Evolutionary conservation across 2,888 invertebrate species (phyloP).

Genomic region (Adela reaumurella): DNA sequence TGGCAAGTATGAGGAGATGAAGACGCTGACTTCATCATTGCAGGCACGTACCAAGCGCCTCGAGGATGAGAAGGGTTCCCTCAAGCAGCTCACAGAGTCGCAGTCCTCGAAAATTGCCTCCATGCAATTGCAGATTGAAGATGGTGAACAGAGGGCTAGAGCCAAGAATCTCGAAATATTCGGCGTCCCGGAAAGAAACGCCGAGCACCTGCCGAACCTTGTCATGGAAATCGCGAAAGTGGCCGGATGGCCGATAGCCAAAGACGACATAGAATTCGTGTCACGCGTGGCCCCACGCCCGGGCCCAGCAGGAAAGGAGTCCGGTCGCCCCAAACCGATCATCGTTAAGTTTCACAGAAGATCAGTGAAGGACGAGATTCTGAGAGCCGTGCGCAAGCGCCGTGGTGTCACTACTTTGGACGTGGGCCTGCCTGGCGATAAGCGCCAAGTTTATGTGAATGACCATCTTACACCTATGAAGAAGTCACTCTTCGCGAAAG

Average conservation of each 20-base stretch:
- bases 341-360: not conserved
- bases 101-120: not conserved
- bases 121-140: not conserved
- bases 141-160: not conserved
- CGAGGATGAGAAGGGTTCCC: not conserved
- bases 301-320: not conserved
- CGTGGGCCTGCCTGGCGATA: not conserved
- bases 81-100: not conserved
- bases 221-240: not conserved
- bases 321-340: not conserved
- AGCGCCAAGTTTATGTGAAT: not conserved
- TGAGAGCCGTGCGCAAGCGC: not conserved
- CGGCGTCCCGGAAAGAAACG: not conserved
- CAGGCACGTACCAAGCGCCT: not conserved
- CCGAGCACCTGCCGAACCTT: not conserved
- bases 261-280: not conserved
- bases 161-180: not conserved
- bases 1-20: not conserved
- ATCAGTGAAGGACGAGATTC: not conserved
- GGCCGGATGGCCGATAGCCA: not conserved
- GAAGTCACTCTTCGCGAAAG: not conserved
- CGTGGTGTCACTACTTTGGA: not conserved
- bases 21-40: not conserved
- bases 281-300: not conserved
- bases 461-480: not conserved